A percentile compares a stretch with the other conserved stretches of the same genome.
phyloP scores from a whole-genome alignment of 2,888 invertebrate genomes.

The Ormyrus nitidulus region DNA sequence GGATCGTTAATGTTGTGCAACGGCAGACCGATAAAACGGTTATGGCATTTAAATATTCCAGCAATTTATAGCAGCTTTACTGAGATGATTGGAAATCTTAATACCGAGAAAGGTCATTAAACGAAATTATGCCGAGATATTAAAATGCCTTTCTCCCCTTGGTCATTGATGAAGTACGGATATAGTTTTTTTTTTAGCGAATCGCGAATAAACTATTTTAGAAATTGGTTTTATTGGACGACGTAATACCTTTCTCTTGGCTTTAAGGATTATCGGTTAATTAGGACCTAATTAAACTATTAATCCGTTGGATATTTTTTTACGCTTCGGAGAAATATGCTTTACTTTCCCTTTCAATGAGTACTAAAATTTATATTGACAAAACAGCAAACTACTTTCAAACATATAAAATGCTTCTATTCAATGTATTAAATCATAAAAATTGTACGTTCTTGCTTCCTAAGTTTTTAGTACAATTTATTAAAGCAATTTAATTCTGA shows the following conservation, averaged over 20 bases:
- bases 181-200: neutral
- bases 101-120: constrained; percentile 39
- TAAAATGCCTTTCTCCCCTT: constrained; percentile 21
- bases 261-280: neutral
- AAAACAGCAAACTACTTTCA: too few relatives aligned
- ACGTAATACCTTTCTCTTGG: constrained; percentile 1
- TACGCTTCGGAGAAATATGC: too few relatives aligned
- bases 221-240: too few relatives aligned
- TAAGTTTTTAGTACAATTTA: too few relatives aligned
- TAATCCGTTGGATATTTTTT: neutral
- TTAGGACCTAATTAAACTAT: constrained; percentile 6
- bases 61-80: constrained; percentile 23
- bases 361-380: too few relatives aligned
- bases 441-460: too few relatives aligned
- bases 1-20: too few relatives aligned
- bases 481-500: too few relatives aligned
- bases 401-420: too few relatives aligned
- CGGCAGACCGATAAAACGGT: constrained; percentile 15
- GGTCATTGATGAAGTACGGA: constrained; percentile 24
- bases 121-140: constrained; percentile 14
- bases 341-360: too few relatives aligned
- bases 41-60: constrained; percentile 39
- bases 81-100: constrained; percentile 5
- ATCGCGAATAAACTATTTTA: too few relatives aligned
- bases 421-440: too few relatives aligned